These are phyloP conservation scores for Pandion haliaetus DNA, from an alignment of 2,113 vertebrate species.

Conservation along the genomic window DNA sequence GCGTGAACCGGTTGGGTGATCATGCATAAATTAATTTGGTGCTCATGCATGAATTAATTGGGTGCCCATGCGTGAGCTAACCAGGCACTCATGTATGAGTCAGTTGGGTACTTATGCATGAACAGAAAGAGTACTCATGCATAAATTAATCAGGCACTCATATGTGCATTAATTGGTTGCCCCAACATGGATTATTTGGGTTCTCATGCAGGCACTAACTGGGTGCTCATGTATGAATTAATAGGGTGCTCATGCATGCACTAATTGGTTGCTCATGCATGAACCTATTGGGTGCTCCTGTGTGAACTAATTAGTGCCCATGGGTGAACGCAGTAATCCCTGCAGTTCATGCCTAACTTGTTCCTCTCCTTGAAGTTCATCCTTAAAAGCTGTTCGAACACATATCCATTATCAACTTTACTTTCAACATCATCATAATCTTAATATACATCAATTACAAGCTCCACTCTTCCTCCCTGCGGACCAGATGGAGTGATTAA, in stretches of 20 bases:
- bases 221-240: background rate
- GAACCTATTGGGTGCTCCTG: background rate
- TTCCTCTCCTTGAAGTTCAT: background rate
- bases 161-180: background rate
- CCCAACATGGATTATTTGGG: background rate
- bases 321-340: background rate
- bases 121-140: background rate
- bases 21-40: background rate
- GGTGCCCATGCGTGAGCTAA: background rate
- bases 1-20: background rate
- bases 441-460: background rate
- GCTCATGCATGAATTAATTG: background rate
- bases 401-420: background rate
- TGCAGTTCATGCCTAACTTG: background rate
- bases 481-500: background rate
- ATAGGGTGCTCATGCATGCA: background rate
- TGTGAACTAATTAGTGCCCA: background rate
- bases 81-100: background rate
- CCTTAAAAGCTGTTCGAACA: background rate
- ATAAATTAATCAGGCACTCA: background rate
- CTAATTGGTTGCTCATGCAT: background rate
- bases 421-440: background rate
- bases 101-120: background rate
- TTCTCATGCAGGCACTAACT: background rate
- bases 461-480: background rate